A percentile compares a stretch with the other conserved stretches of the same genome.
Conservation (phyloP, 2,797 vertebrate genomes). For the Chelonia mydas region DNA sequence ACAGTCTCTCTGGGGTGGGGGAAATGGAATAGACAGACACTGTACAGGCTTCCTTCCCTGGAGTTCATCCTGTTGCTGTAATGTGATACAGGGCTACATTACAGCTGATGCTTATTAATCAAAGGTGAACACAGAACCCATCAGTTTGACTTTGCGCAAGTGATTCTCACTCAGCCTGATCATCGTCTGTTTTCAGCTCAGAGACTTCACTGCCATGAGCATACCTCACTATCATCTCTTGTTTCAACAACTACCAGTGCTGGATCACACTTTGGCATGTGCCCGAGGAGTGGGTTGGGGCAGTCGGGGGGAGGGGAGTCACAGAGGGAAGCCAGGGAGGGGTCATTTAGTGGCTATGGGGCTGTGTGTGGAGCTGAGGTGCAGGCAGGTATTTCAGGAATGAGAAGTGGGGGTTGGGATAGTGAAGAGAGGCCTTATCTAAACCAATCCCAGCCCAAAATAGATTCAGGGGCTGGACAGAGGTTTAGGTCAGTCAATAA, state of each 20-base stretch:
- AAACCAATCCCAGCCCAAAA: neutral
- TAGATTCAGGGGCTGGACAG: neutral
- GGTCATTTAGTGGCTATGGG: neutral
- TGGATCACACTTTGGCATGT: neutral
- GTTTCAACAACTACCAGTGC: neutral
- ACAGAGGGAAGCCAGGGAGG: neutral
- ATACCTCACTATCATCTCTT: neutral
- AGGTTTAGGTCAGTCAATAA: neutral
- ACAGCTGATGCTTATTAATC: neutral
- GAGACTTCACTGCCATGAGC: neutral
- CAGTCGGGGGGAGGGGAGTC: too few species aligned
- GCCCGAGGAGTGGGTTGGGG: neutral
- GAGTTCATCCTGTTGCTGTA: neutral
- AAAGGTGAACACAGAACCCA: neutral
- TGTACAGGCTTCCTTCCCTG: neutral
- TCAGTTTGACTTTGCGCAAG: neutral
- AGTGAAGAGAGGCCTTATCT: neutral
- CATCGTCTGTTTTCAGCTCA: neutral
- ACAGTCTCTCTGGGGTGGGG: accelerated
- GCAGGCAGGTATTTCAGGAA: neutral
- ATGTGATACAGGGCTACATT: accelerated
- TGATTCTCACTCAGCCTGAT: neutral
- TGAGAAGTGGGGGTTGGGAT: neutral
- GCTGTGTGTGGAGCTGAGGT: neutral
- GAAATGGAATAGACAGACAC: neutral